Evolutionary conservation across 2,888 invertebrate genomes (phyloP), one percentile per base, ranked within the genome.

Genomic region (Pseudococcus viburni): DNA sequence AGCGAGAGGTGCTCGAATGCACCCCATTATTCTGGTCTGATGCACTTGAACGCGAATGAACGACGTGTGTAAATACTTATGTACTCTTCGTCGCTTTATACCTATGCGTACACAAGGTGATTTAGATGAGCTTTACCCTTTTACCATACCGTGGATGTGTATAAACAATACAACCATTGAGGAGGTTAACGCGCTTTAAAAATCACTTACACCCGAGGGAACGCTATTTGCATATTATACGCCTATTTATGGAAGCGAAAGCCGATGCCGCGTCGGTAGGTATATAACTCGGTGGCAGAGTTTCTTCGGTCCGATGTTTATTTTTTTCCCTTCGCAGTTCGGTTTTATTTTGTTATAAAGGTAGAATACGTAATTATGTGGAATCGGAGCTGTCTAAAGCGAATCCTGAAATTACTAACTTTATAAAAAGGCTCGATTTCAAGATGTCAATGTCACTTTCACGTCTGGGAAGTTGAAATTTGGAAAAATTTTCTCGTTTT

Each of bases 11-110:
- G 46, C 64, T 64, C 19, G 80, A 42, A 26, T 83, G 80, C 46
- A 83, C 46, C 80, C 80, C 12, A 83, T 83, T 83, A 83, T 83
- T 83, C 39, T 83, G 80, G 80, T 83, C 80, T 83, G 80, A 46
- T 83, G 80, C 80, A 39, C 80, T 83, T 83, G 46, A 46, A 22
- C 46, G 39, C 42, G 80, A 83, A 26, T 39, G 80, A 73, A 83
- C 42, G 80, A 46, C 80, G 42, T 83, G 80, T 83, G 80, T 83
- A 83, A 83, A 83, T 46, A 83, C 64, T 51, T 12, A 51, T 4
- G 12, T 42, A 73, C 33, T 80, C 9, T 4, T 39, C 26, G 80
- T 26, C 33, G 33, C 15, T 39, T 26, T 26, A 26, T 59, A n/a
- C 19, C n/a, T 19, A 11, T 55, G 11, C 46, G 46, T 51, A 15